Percentiles rank a stretch among this genome's conserved stretches.
Evolutionary conservation across 2,113 vertebrate species (phyloP).

Genomic region (Murina feae): DNA sequence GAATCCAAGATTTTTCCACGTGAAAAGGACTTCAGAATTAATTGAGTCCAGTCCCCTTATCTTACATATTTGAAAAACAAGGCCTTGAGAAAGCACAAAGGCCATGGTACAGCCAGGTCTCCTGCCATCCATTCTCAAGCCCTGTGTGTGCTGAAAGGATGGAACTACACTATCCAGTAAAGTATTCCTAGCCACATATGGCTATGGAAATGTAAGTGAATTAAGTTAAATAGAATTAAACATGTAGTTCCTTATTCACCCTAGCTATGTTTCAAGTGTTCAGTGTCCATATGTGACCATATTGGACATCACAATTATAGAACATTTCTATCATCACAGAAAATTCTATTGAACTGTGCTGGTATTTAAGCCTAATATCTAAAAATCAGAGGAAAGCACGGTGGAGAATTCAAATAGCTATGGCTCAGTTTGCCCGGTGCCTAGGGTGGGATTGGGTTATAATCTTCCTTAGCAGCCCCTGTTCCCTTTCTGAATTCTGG

Average conservation of each 20-base stretch:
- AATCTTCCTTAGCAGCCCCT: neutral
- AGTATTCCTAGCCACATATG: neutral
- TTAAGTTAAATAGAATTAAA: neutral
- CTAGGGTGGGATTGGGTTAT: neutral
- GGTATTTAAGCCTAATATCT: neutral
- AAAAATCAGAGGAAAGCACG: neutral
- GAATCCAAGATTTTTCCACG: neutral
- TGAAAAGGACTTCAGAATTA: slow-evolving; percentile 14
- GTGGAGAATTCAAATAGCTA: neutral
- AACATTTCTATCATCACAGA: neutral
- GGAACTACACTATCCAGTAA: neutral
- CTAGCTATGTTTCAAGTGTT: neutral
- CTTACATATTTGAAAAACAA: neutral
- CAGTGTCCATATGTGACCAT: neutral
- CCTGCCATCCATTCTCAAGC: neutral
- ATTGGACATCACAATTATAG: neutral
- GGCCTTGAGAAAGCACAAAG: neutral
- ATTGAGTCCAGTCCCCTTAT: neutral
- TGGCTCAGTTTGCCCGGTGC: neutral
- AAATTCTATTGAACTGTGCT: neutral
- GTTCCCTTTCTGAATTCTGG: neutral
- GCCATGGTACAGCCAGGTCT: neutral
- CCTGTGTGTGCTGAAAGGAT: neutral
- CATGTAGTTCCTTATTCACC: neutral
- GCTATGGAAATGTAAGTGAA: neutral